Evolutionary conservation across 2,113 vertebrate species (phyloP), one percentile per base, ranked within the genome.

Genomic region (Pantherophis guttatus): DNA sequence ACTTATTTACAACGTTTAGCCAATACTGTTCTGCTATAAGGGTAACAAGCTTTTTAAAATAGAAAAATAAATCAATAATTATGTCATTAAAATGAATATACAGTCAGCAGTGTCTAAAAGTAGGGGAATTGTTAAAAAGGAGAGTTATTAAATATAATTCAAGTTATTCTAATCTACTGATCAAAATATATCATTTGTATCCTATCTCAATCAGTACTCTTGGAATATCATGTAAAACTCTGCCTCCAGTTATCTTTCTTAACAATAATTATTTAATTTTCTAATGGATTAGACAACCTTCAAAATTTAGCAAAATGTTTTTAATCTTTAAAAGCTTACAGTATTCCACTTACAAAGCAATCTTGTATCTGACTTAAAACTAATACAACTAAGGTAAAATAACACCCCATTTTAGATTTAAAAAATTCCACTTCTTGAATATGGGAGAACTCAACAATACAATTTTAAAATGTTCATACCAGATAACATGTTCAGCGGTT

Each of bases 391-490:
- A 0, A 54, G n/a, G 65, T 39, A 90, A 94, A 85, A 48, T 9
- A 65, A 59, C 15, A 39, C 50, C 44, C 44, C 50, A 39, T 26
- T 65, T 24, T 33, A 23, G 23, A 39, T 39, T 70, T 4, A 75
- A 33, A 10, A 8, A 65, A 3, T 48, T 44, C 33, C 65, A 23
- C 89, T 89, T 3, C 23, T 54, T 91, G 62, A 65, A 48, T 87
- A 54, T 19, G 53, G 17, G 53, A 23, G 12, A 50, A 0, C 1
- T 0, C 59, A 88, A 21, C 0, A 0, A 8, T 90, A 48, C 48
- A 92, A 75, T 39, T 17, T 92, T 91, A 39, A 33, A 57, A 12
- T 92, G 75, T 59, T 4, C 0, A 54, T 70, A 86, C 5, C 23
- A 10, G 24, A 24, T 17, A 39, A 33, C 0, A 1, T 57, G 44